Base-by-base conservation (phyloP, 2,113 vertebrate genomes). In the Mobula birostris region DNA sequence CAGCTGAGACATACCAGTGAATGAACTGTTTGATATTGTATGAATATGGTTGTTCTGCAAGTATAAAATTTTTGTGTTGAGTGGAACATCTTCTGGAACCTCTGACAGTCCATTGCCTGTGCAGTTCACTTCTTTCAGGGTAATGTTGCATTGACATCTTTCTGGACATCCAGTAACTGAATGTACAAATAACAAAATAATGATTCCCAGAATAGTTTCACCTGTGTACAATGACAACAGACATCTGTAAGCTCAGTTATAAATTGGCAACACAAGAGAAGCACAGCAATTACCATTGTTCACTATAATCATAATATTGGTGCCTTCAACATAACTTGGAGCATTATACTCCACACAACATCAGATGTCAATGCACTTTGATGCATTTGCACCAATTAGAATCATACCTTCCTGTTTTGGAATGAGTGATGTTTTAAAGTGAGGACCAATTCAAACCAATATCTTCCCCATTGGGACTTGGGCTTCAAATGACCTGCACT, bases 11-110 rank as follows among this genome's bases (percentile, higher is more conserved):
- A 97, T 97, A 70, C 97, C 97, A 88, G 95, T 95, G 95, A 99
- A 99, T 15, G 97, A 97, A 58, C 97, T 97, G 36, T 97, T 97
- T 82, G 97, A 97, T 93, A 99, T 96, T 92, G 97, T 97, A 94
- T 97, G 96, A 95, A 99, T 98, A 1, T 95, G 97, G 91, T 99
- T 99, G 87, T 99, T 97, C 95, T 99, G 98, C 80, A 99, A 94
- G 95, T 97, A 96, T 2, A 99, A 96, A 19, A 97, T 98, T 95
- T 97, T 97, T 58, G 98, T 99, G 95, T 98, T 97, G 12, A 97
- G 95, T 94, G 98, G 97, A 72, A 99, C 95, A 61, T 66, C 95
- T 0, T 95, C 94, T 82, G 99, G 99, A 95, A 99, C 96, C 95
- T 98, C 97, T 12, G 96, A 97, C 9, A 99, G 96, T 74, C 98